These are phyloP conservation scores for Psittacus erithacus DNA, from an alignment of 2,113 vertebrate species.

Conservation along the genomic window DNA sequence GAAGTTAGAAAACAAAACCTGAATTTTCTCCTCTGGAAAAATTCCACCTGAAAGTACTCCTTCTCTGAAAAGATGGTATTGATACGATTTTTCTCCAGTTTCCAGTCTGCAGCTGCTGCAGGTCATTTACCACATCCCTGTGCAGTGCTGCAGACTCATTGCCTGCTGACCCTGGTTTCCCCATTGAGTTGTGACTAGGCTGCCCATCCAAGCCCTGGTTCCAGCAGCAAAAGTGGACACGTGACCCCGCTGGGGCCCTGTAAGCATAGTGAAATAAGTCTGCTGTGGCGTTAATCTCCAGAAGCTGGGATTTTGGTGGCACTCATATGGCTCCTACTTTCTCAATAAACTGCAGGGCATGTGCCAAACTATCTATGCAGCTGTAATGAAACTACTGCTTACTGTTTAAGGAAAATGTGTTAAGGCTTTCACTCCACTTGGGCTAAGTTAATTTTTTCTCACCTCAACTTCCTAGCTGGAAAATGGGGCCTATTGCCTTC, in stretches of 20 bases:
- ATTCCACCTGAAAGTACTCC: not conserved
- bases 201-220: fast-evolving
- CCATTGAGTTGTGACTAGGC: not conserved
- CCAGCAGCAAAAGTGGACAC: not conserved
- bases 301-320: not conserved
- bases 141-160: not conserved
- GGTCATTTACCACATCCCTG: not conserved
- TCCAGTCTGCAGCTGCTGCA: not conserved
- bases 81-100: not conserved
- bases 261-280: not conserved
- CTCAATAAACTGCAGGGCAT: not conserved
- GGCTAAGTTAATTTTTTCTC: not conserved
- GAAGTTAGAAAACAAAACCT: not conserved
- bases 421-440: not conserved
- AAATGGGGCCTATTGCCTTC: not conserved
- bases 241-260: fast-evolving
- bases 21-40: not conserved
- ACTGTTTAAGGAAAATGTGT: not conserved
- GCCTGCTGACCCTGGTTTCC: not conserved
- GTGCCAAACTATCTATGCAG: not conserved
- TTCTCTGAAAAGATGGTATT: not conserved
- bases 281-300: not conserved
- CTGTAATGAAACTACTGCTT: not conserved
- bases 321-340: not conserved
- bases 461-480: not conserved